Conservation (phyloP, 2,113 vertebrate genomes). For the Istiophorus platypterus region DNA sequence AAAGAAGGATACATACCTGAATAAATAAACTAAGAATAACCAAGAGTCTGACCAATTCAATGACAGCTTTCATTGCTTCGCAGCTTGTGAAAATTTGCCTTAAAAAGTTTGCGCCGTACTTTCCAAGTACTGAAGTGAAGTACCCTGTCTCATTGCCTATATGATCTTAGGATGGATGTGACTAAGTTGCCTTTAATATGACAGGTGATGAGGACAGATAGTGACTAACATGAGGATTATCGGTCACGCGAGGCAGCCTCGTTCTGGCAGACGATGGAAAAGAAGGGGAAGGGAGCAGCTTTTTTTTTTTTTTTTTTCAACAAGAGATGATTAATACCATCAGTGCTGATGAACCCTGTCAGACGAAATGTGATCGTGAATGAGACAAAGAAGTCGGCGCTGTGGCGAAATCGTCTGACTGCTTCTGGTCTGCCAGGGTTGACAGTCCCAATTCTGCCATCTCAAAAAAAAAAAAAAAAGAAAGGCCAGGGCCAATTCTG, state of each 20-base stretch:
- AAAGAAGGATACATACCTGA: not conserved
- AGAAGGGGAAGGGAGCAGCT: slow-evolving; percentile 12
- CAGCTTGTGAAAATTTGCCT: slow-evolving; percentile 4
- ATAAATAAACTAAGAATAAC: not conserved
- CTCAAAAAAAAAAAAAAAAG: no score
- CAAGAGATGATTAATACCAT: slow-evolving; percentile 70
- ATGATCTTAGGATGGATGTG: slow-evolving; percentile 44
- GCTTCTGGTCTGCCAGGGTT: slow-evolving; percentile 3
- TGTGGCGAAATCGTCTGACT: slow-evolving; percentile 26
- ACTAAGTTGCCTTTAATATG: slow-evolving; percentile 40
- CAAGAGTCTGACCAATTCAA: not conserved
- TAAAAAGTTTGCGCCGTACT: slow-evolving; percentile 26
- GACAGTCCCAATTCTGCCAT: slow-evolving; percentile 37
- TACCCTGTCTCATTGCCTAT: not conserved
- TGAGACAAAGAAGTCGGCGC: slow-evolving; percentile 35
- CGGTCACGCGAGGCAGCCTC: slow-evolving; percentile 14
- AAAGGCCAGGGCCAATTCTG: slow-evolving; percentile 30
- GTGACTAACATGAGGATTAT: slow-evolving; percentile 33
- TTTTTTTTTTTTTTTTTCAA: slow-evolving; percentile 49
- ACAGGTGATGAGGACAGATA: slow-evolving; percentile 67
- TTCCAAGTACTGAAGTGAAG: not conserved
- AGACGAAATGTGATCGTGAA: slow-evolving; percentile 51
- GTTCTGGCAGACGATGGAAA: slow-evolving; percentile 13
- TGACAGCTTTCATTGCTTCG: not conserved
- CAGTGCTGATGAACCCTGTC: slow-evolving; percentile 71